Base-by-base conservation (phyloP, 2,888 invertebrate species). In the Morpho deidamia region DNA sequence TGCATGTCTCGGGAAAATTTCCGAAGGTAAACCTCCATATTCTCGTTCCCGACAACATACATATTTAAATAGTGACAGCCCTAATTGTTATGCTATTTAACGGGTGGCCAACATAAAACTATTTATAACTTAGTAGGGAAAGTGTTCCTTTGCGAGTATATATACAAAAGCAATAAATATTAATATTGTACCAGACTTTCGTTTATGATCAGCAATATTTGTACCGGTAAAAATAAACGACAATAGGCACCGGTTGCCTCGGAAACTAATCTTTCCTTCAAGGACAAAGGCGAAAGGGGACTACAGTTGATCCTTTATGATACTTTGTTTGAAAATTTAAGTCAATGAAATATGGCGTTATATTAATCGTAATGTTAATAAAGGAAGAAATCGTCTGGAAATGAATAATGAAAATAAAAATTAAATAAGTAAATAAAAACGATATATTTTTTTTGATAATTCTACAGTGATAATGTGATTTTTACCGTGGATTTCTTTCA, bases 91-190 rank as follows among this genome's bases (percentile, higher is more conserved):
- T 76, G 73, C 74, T 72, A 74, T 83, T 78, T 81, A 78, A 83
- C 78, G 81, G 81, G 81, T 80, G 78, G 80, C 74, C 75, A 65
- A 71, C 74, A 74, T 82, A 81, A 83, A 82, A 81, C 82, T 85
- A 87, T 87, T 87, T 85, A 81, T 87, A 84, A 78, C 72, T 69
- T 67, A 62, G 65, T 64, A 73, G 73, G 72, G 76, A 81, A 78
- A 83, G 77, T 81, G 77, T 81, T 79, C 70, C 59, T 53, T 55
- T 41, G 23, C 68, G 70, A 75, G 74, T 74, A 76, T 72, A 76
- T 76, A 74, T 70, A n/a, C n/a, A n/a, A 62, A 70, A 70, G 78
- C 71, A 77, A 81, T 88, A 85, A 86, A 86, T 86, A 83, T 83
- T 84, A 85, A 83, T 86, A 84, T 76, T 62, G 71, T 59, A 66